Base-by-base conservation (phyloP, 2,797 vertebrate species). In the Acipenser transmontanus region DNA sequence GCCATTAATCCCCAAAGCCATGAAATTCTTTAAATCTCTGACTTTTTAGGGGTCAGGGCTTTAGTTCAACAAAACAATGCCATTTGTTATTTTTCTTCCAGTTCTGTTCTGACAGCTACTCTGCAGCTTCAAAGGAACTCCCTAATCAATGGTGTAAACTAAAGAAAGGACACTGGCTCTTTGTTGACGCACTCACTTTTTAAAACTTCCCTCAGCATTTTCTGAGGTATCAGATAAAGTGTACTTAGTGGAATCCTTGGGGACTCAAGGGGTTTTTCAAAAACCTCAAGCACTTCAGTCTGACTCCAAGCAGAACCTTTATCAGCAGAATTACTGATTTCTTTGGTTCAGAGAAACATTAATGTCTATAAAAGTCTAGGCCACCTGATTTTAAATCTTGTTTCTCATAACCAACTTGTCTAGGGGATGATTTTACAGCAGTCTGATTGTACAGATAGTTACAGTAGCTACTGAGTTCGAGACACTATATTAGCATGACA, bases 31-130 rank as follows among this genome's bases (percentile, higher is more conserved):
- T 84, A 74, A 80, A 75, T 77, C 66, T 66, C 69, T 69, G 65
- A 72, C 79, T 75, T 77, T 82, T 80, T 74, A 0, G 52, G 67
- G 82, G 84, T 85, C 74, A 77, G 71, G 77, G 64, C 78, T 73
- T 69, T 71, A 72, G 72, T 78, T 76, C 69, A 76, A 78, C 78
- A 75, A 76, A 73, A 70, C 73, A 72, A 66, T 76, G 81, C 77
- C 83, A 83, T 88, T 85, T 84, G 83, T 87, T 81, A 82, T 78
- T 60, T 76, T 83, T 82, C 81, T 83, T 81, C 69, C 80, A 72
- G 77, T 79, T 75, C 66, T 57, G 71, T 47, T 74, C 72, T 77
- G 80, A 79, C 80, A 74, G 72, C 77, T 69, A 65, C 68, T 54
- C 72, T 68, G 59, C 68, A 64, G 65, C 65, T 59, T 66, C n/a